phyloP scores from a whole-genome alignment of 2,113 vertebrate genomes.

The Hiodon tergisus region DNA sequence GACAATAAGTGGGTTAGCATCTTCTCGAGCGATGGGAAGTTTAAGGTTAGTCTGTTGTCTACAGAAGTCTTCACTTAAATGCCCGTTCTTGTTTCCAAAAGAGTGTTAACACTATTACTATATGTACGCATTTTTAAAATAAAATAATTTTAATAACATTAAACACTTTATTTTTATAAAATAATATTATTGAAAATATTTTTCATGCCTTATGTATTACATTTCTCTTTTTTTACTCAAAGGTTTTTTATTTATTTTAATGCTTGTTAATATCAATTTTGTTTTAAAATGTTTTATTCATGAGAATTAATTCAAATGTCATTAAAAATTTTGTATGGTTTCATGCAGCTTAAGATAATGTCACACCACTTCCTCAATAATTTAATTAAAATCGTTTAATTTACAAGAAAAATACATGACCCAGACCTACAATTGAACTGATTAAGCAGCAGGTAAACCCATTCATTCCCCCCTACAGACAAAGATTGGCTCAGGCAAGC shows the following conservation, averaged over 20 bases:
- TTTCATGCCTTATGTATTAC: no score
- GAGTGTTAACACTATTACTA: no score
- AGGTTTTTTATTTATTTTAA: no score
- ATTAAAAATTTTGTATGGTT: no score
- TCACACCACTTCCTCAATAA: not conserved
- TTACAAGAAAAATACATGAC: not conserved
- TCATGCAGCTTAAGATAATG: not conserved
- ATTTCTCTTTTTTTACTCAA: no score
- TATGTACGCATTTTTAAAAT: no score
- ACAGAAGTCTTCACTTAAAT: not conserved
- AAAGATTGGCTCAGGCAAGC: conserved; percentile 92
- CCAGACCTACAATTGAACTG: not conserved
- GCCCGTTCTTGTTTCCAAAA: not conserved
- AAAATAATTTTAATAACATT: no score
- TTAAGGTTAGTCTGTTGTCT: conserved; percentile 70
- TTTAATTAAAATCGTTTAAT: not conserved
- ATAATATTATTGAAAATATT: no score
- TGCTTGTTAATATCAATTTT: no score
- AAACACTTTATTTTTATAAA: no score
- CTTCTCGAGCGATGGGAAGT: conserved; percentile 92
- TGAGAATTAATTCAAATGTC: no score
- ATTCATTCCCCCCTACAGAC: conserved; percentile 55
- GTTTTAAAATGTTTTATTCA: no score
- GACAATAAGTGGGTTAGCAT: conserved; percentile 99
- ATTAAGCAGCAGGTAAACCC: not conserved